phyloP scores from a whole-genome alignment of 1,140 invertebrate genomes.

The Aleiodes sp. region DNA sequence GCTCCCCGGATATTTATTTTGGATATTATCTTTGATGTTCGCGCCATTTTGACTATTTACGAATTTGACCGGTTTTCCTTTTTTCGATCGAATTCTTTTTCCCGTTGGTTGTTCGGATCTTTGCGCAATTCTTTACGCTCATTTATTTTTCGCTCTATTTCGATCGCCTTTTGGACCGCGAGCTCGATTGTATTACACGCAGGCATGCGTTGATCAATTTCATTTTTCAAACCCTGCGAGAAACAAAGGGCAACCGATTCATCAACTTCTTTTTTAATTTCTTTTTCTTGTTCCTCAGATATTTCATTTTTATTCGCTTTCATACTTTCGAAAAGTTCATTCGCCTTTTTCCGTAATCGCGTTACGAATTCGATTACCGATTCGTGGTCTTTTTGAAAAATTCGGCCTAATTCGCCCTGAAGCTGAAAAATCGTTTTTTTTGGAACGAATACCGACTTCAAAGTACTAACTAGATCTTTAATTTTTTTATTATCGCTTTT shows the following conservation, averaged over 20 bases:
- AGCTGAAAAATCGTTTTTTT: too few relatives aligned
- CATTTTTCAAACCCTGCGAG: slow-evolving; percentile 1
- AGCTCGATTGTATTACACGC: neutral
- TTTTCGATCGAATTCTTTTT: neutral
- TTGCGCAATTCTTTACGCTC: neutral
- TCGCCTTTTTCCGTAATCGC: too few relatives aligned
- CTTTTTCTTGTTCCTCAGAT: too few relatives aligned
- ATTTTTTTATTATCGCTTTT: too few relatives aligned
- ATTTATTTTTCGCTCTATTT: neutral
- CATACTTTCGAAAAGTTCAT: too few relatives aligned
- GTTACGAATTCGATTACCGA: too few relatives aligned
- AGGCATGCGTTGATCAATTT: slow-evolving; percentile 30
- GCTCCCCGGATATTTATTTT: neutral
- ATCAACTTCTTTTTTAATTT: too few relatives aligned
- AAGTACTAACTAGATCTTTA: too few relatives aligned
- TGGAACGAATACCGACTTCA: too few relatives aligned
- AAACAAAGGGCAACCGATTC: slow-evolving; percentile 15
- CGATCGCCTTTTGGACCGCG: neutral
- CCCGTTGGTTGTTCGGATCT: neutral
- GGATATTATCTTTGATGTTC: neutral
- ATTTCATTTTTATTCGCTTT: too few relatives aligned
- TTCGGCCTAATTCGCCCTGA: too few relatives aligned
- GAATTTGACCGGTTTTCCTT: slow-evolving; percentile 7
- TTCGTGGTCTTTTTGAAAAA: too few relatives aligned
- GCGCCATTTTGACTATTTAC: neutral